A percentile compares a stretch with the other conserved stretches of the same genome.
phyloP scores from a whole-genome alignment of 2,888 invertebrate genomes.

The Azorinus chamasolen region DNA sequence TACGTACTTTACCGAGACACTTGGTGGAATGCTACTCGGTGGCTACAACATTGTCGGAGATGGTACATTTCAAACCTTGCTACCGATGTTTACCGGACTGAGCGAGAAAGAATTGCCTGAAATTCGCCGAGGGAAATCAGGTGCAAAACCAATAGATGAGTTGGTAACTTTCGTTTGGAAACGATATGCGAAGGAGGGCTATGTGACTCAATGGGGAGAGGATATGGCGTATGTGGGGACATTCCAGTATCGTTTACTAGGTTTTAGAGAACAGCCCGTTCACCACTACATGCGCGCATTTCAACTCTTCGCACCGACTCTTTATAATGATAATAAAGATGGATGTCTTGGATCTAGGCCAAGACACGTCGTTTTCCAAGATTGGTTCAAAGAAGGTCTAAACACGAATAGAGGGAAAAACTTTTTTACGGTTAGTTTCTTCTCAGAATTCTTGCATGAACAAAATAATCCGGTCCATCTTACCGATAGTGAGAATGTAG shows the following conservation, averaged over 20 bases:
- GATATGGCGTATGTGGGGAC: conserved; percentile 94
- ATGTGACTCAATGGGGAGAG: conserved; percentile 93
- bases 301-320: conserved; percentile 89
- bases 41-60: conserved; percentile 87
- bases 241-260: conserved; percentile 95
- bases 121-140: conserved; percentile 90
- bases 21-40: conserved; percentile 89
- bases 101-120: conserved; percentile 95
- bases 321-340: conserved; percentile 59
- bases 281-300: conserved; percentile 96
- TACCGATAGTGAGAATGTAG: conserved; percentile 91
- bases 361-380: conserved; percentile 88
- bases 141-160: conserved; percentile 90
- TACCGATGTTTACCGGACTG: conserved; percentile 94
- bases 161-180: conserved; percentile 93
- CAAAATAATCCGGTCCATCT: conserved; percentile 92
- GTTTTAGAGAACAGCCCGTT: conserved; percentile 93
- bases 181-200: conserved; percentile 88
- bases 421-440: conserved; percentile 95
- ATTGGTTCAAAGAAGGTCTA: conserved; percentile 88
- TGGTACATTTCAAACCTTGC: conserved; percentile 89
- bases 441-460: conserved; percentile 95
- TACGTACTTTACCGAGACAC: conserved; percentile 75
- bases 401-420: conserved; percentile 90
- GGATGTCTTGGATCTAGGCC: conserved; percentile 91